phyloP scores from a whole-genome alignment of 2,888 invertebrate species.

The Lymantria dispar region DNA sequence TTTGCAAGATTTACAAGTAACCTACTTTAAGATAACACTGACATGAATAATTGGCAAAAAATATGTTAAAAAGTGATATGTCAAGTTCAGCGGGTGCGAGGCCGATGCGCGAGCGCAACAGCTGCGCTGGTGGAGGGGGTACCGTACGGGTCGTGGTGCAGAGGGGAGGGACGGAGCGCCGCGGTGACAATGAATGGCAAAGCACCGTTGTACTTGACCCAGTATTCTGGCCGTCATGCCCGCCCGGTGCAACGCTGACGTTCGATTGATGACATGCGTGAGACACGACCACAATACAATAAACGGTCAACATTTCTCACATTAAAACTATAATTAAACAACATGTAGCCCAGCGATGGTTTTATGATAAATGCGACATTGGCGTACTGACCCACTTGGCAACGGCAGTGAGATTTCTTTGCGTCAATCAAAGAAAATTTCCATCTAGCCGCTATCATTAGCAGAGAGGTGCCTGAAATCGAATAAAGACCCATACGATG shows the following conservation, averaged over 20 bases:
- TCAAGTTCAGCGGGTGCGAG: constrained; percentile 75
- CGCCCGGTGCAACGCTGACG: constrained; percentile 52
- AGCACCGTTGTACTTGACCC: constrained; percentile 81
- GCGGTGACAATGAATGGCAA: constrained; percentile 78
- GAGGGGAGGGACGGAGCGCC: constrained; percentile 28
- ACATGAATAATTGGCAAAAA: constrained; percentile 59
- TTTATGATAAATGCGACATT: constrained; percentile 73
- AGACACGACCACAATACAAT: constrained; percentile 39
- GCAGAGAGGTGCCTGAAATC: constrained; percentile 11
- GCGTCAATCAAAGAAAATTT: constrained; percentile 65
- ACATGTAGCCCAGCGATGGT: constrained; percentile 37
- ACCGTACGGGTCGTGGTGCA: constrained; percentile 32
- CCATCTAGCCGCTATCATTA: constrained; percentile 42
- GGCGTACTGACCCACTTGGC: constrained; percentile 76
- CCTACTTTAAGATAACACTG: constrained; percentile 42
- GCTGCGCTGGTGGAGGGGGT: constrained; percentile 20
- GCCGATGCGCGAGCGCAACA: constrained; percentile 57
- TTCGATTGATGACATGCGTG: constrained; percentile 62
- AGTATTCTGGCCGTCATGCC: constrained; percentile 66
- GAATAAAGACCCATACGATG: constrained; percentile 33
- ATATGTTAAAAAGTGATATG: constrained; percentile 67
- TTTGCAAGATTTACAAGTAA: constrained; percentile 17
- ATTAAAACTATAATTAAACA: constrained; percentile 51
- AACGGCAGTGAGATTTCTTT: constrained; percentile 49
- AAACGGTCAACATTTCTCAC: constrained; percentile 39